Evolutionary conservation across 2,888 invertebrate genomes (phyloP), one percentile per base, ranked within the genome.

Genomic region (Cataglyphis albicans): DNA sequence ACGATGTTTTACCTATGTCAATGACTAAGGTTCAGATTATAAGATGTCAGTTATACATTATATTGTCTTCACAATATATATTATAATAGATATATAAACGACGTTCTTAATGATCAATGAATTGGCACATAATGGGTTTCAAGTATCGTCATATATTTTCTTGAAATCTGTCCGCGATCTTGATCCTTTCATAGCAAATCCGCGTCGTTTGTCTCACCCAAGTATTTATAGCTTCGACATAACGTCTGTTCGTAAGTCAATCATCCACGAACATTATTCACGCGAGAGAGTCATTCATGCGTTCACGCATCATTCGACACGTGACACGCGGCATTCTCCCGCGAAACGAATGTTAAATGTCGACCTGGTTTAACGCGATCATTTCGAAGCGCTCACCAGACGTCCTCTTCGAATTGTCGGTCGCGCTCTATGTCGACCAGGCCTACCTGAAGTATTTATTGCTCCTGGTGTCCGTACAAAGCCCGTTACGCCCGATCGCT

Each of bases 401-500:
- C 59, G 35, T 59, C 7, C 59, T n/a, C 72, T 18, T 59, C 18
- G 70, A 72, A 64, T 84, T 21, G 80, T 85, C 83, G 84, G 70
- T 61, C 52, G 73, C 82, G 38, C 73, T 86, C 80, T 65, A 83
- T 67, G 84, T 82, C 88, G 57, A 78, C 21, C 78, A 81, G 85
- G 84, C 85, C 86, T 63, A 52, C 80, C 41, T 82, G 83, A 86
- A 78, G 84, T 88, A 88, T 89, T 89, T 89, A 89, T 87, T 88
- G 75, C 89, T 44, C 48, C 70, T 35, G 74, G 67, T 57, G 67
- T 55, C 63, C n/a, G 55, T 57, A 63, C 73, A 68, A 75, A 67
- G 72, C 63, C 76, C 72, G 72, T 61, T 52, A 35, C 44, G 57
- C 72, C 44, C 72, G 65, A 61, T 63, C 57, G 61, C 76, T 84